A percentile compares a stretch with the other conserved stretches of the same genome.
Evolutionary conservation across 2,113 vertebrate species (phyloP).

Genomic region (Ictidomys tridecemlineatus): DNA sequence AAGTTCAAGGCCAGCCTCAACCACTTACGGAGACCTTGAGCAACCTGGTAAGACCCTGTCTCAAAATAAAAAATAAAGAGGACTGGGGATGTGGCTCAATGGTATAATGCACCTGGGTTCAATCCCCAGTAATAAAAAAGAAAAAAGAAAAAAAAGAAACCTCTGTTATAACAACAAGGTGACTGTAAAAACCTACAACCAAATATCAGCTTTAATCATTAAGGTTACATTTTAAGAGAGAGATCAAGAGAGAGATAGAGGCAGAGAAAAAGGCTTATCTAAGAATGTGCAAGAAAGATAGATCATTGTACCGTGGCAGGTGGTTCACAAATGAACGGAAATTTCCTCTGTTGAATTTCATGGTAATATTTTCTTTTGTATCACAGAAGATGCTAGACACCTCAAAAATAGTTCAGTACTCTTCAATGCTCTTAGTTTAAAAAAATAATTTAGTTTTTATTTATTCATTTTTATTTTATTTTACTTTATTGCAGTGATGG

Average conservation of each 20-base stretch:
- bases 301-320: neutral
- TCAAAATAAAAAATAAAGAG: too few relatives aligned
- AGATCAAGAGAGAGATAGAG: too few relatives aligned
- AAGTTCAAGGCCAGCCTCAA: too few relatives aligned
- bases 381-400: conserved; percentile 1
- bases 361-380: neutral
- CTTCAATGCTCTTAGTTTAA: neutral
- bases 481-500: neutral
- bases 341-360: conserved; percentile 34
- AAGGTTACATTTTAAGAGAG: neutral
- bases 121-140: too few relatives aligned
- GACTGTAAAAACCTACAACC: neutral
- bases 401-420: neutral
- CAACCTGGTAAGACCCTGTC: too few relatives aligned
- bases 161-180: neutral
- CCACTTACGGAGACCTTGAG: too few relatives aligned
- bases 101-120: too few relatives aligned
- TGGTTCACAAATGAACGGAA: neutral
- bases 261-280: neutral
- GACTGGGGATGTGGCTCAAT: too few relatives aligned
- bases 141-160: too few relatives aligned
- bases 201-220: neutral
- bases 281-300: neutral
- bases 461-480: neutral
- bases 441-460: conserved; percentile 2